Base-by-base conservation (phyloP, 2,113 vertebrate genomes). In the Trogon melanurus region DNA sequence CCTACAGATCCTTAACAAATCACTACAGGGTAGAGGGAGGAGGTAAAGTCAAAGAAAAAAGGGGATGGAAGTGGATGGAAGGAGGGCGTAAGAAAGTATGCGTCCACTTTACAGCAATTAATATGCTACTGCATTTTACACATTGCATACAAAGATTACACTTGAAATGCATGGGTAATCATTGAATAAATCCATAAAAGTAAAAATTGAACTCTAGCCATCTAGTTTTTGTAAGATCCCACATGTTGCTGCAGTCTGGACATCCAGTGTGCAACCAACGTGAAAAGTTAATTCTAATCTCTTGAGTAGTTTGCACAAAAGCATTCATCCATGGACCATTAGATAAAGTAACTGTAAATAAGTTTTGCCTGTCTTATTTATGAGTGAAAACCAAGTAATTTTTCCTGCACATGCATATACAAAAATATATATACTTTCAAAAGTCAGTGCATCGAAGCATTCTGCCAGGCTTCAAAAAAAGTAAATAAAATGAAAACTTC, bases 201-300 rank as follows among this genome's bases (percentile, higher is more conserved):
- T 91, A 94, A 79, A 94, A 97, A 98, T 0, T 96, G 96, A 95
- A 96, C 87, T 91, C 85, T 67, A 95, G 76, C 83, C 91, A 89
- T 91, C 75, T 88, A 73, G 85, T 87, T 95, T 96, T 95, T 91
- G 54, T 96, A 97, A 97, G 95, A 97, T 96, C 81, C 94, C 95
- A 97, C 93, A 81, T 95, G 97, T 97, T 98, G 95, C 96, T 85
- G 67, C 50, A 93, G 88, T 82, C 85, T 92, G 90, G 96, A 97
- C 97, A 97, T 97, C 96, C 96, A 98, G 96, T 97, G 97, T 97
- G 98, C 98, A 98, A 89, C 95, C 97, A 97, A 97, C 25, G 89
- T 97, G 98, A 98, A 98, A 98, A 98, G 97, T 95, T 98, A 98
- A 98, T 98, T 98, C 96, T 97, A 97, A 96, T 96, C 96, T 97